Base-by-base conservation (phyloP, 2,797 vertebrate species). In the Sorex maritimensis region DNA sequence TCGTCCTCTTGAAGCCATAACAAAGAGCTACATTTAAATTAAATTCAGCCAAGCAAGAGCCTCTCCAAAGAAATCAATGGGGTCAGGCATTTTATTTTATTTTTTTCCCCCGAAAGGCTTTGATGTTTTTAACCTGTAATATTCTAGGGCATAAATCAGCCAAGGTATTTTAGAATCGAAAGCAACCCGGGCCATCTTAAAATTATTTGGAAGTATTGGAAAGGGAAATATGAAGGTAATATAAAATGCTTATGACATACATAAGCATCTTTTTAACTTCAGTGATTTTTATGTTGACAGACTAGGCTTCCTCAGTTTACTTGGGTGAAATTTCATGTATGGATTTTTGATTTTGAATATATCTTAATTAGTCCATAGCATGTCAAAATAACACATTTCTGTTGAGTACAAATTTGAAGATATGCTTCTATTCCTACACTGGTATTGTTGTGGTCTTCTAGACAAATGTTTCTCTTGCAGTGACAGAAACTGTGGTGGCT, bases 1-100 rank as follows among this genome's bases (percentile, higher is more conserved):
- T 95, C 44, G 26, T 95, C 95, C 90, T 96, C 91, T 96, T 72
- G 90, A 96, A 96, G 86, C 81, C 58, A 83, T 94, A 92, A 92
- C 89, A 97, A 96, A 96, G 95, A 80, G 85, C 87, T 93, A 93
- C 94, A 94, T 95, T 97, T 96, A 97, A 97, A 97, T 97, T 92
- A 95, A 96, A 96, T 94, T 95, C 95, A 94, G 80, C 77, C 87
- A 96, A 94, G 92, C 88, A 94, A 96, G 85, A 92, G 61, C 80
- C 74, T 93, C 78, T 88, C 83, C 30, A 90, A 88, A 93, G 88
- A 90, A 96, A 95, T 96, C 95, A 93, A 28, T 92, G 83, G 82
- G 90, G 88, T 78, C 68, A 72, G 90, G 73, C 93, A 90, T 93
- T 96, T 34, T 34, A 34, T 34, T 34, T 34, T 34, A 34, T 34